Evolutionary conservation across 2,888 invertebrate genomes (phyloP), one percentile per base, ranked within the genome.

Genomic region (Acanthococcus lagerstroemiae): DNA sequence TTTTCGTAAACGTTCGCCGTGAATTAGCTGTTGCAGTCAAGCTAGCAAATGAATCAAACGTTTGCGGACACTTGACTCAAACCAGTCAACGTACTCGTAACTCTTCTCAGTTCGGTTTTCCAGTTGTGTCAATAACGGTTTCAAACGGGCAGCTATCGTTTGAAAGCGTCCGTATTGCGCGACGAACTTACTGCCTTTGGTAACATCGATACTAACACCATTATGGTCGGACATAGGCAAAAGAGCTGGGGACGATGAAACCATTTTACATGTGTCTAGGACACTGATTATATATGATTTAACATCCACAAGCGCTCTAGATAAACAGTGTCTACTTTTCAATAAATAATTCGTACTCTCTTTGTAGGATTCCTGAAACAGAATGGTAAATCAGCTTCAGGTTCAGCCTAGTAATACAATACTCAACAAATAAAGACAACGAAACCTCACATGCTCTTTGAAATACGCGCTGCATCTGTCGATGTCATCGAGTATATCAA

Each of bases 161-260:
- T 95, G 90, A 75, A 96, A 97, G 77, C 94, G 92, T 0, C 95
- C 95, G 74, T 96, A 97, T 74, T 92, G 95, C 37, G 83, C 84
- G 55, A 87, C 93, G 79, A 84, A 89, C 27, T 69, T 71, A 37
- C 68, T 67, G 4, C 69, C 67, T 5, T 68, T 67, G 17, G 69
- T 48, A 26, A 65, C 56, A 25, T 68, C 55, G 19, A 67, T 56
- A 6, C 67, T 69, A 9, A 70, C 69, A 24, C 71, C 71, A 19
- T 70, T 71, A 9, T 68, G 70, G 12, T 72, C 71, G 12, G 71
- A 67, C 4, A 67, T 68, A 24, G 71, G 58, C 6, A 70, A 70
- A 12, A 67, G 67, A 4, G 87, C 85, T 5, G 48, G 24, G 6
- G 46, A 21, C 12, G 56, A 66, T 21, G 48, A 55, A 48, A 65